Evolutionary conservation across 2,888 invertebrate species (phyloP), one percentile per base, ranked within the genome.

Genomic region (Lasioglossum zephyrum): DNA sequence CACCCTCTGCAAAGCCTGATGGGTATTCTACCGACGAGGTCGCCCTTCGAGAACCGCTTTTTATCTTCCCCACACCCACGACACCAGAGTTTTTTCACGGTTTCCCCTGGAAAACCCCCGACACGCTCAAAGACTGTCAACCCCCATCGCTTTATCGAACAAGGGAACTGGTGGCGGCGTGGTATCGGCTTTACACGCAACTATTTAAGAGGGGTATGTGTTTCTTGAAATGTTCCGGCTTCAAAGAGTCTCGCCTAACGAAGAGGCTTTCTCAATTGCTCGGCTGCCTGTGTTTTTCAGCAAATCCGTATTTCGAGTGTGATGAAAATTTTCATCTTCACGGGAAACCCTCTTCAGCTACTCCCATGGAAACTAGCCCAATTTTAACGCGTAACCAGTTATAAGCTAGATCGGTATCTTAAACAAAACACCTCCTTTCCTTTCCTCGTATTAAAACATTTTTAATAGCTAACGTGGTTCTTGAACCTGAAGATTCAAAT

Each of bases 1-100:
- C 91, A 89, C 84, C 47, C 91, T 89, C 87, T 85, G 77, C 78
- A 87, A 92, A 90, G 87, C 79, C 87, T 87, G 89, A 88, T 86
- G 86, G 57, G 89, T 87, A 77, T 86, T 76, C 73, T 86, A 79
- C 66, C 69, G 69, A 39, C 69, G n/a, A 41, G 36, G 84, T 87
- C 79, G 79, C 87, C 90, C 88, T 88, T 79, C 82, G 75, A 73
- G 73, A 84, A 79, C 79, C 75, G 79, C 53, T 81, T 85, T 88
- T 81, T 75, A 75, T 81, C 79, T 69, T 78, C 41, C 77, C 69
- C 82, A 31, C 13, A 1, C 57, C 63, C 9, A 79, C 57, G 31
- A 13, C 70, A 41, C 70, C 18, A 39, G 8, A 73, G 53, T 74
- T 73, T 79, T 75, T 78, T 47, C 74, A 57, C 76, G 79, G 77